These are phyloP conservation scores for Eutolmus rufibarbis DNA, from an alignment of 2,888 invertebrate genomes.

Conservation along the genomic window DNA sequence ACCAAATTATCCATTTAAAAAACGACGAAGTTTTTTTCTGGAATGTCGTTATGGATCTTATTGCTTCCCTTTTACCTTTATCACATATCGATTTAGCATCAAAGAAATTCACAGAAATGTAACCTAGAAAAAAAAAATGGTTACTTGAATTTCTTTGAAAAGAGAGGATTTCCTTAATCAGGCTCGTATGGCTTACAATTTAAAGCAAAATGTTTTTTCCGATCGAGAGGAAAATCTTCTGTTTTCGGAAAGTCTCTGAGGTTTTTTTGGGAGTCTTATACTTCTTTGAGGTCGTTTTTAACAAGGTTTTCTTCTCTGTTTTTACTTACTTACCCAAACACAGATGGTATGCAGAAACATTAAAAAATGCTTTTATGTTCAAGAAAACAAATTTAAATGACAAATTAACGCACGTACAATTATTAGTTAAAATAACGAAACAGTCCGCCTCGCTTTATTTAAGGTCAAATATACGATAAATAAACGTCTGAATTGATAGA, in stretches of 20 bases:
- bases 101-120: not conserved
- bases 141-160: not conserved
- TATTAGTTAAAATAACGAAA: too few relatives aligned
- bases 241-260: not conserved
- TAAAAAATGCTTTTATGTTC: too few relatives aligned
- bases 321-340: not conserved
- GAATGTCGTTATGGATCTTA: not conserved
- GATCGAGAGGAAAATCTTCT: not conserved
- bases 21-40: not conserved
- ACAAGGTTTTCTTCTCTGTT: not conserved
- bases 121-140: not conserved
- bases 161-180: not conserved
- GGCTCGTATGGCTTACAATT: not conserved
- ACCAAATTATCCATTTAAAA: not conserved
- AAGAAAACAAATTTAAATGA: too few relatives aligned
- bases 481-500: too few relatives aligned
- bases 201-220: not conserved
- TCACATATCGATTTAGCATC: not conserved
- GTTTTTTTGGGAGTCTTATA: not conserved
- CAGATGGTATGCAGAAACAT: too few relatives aligned
- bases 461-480: too few relatives aligned
- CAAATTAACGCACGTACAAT: too few relatives aligned
- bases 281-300: not conserved
- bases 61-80: not conserved
- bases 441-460: too few relatives aligned